phyloP scores from a whole-genome alignment of 2,888 invertebrate genomes.

The Neria commutata region DNA sequence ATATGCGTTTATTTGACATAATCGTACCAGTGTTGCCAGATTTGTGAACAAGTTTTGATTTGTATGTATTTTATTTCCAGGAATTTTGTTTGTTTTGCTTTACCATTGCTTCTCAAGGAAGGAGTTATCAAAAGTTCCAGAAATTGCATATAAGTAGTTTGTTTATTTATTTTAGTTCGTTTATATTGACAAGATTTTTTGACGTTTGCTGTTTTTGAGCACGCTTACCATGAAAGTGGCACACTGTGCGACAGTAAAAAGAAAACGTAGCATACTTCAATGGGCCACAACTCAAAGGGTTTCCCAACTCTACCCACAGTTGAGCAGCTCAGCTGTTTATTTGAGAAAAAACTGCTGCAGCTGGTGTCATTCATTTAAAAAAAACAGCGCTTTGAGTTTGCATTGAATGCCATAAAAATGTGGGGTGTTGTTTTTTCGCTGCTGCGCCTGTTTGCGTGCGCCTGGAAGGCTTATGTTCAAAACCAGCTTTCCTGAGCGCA shows the following conservation, averaged over 20 bases:
- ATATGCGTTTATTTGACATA: no score
- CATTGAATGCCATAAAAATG: no score
- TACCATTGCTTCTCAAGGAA: no score
- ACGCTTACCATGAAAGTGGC: neutral
- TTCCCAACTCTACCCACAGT: neutral
- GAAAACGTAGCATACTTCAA: no score
- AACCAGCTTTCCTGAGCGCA: neutral
- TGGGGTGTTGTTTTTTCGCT: slow-evolving; percentile 19
- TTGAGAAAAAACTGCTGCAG: slow-evolving; percentile 4
- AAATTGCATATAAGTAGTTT: no score
- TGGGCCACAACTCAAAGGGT: neutral
- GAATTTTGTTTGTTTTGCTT: neutral
- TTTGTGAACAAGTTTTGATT: no score
- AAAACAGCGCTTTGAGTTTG: no score
- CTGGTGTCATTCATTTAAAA: slow-evolving; percentile 6
- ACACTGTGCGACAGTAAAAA: neutral
- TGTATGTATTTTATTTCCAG: no score
- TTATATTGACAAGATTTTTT: no score
- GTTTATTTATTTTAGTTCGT: no score
- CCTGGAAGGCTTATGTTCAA: neutral
- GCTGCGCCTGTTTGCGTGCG: neutral
- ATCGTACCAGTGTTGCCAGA: no score
- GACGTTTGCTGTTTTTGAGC: neutral
- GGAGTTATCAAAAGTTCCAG: no score
- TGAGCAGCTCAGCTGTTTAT: neutral